Percentiles rank a stretch among this genome's conserved stretches.
These are phyloP conservation scores for Agelas oroides DNA, from an alignment of 37 sponge, comb jelly and placozoan genomes.

Conservation along the genomic window DNA sequence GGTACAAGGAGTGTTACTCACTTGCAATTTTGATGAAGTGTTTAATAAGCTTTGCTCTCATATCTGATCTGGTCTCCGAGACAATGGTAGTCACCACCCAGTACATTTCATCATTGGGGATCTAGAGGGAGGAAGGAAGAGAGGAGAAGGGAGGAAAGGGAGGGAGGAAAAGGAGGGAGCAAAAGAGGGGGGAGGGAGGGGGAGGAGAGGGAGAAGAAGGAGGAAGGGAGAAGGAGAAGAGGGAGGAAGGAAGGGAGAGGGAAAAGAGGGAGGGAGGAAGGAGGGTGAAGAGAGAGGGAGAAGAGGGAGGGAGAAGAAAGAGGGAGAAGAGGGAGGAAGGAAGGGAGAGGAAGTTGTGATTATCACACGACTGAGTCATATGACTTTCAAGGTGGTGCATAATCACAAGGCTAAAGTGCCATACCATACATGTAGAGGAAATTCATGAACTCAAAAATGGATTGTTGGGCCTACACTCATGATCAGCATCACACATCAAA, in stretches of 20 bases:
- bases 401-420: not conserved
- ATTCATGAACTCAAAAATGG: not conserved
- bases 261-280: not conserved
- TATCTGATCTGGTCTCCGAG: conserved; percentile 59
- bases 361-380: not conserved
- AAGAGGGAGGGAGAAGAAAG: not conserved
- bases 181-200: no score
- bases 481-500: not conserved
- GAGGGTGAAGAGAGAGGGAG: no score
- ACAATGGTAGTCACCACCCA: conserved; percentile 85
- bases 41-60: conserved; percentile 75
- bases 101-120: conserved; percentile 84
- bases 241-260: not conserved
- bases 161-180: no score
- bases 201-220: not conserved
- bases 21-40: conserved; percentile 83
- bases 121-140: conserved; percentile 28
- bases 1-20: conserved; percentile 21
- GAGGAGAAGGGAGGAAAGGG: not conserved
- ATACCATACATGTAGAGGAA: not conserved
- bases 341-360: not conserved
- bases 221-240: not conserved
- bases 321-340: not conserved
- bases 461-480: no score
- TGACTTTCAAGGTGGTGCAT: not conserved